Percentiles rank a stretch among this genome's conserved stretches.
Evolutionary conservation across 2,888 invertebrate species (phyloP).

Genomic region (Ophion ventricosus): DNA sequence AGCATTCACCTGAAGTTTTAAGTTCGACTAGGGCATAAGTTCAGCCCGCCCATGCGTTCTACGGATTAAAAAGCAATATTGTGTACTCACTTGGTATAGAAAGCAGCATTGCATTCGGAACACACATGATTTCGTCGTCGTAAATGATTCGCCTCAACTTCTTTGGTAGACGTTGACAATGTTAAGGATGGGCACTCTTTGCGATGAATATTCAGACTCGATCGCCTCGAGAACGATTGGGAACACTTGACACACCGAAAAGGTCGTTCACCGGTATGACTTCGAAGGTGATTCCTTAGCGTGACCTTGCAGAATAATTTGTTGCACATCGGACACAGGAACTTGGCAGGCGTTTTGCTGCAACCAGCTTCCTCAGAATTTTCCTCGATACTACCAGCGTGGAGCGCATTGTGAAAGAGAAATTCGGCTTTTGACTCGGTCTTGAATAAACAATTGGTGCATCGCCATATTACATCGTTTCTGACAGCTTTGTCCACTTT

Average conservation of each 20-base stretch:
- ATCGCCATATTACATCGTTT: conserved; percentile 83
- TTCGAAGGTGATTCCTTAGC: conserved; percentile 88
- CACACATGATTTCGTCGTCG: conserved; percentile 78
- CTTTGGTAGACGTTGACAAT: not conserved
- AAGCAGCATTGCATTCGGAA: conserved; percentile 79
- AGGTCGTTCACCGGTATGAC: conserved; percentile 90
- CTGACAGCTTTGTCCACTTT: conserved; percentile 37
- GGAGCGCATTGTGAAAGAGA: conserved; percentile 89
- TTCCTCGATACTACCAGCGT: conserved; percentile 83
- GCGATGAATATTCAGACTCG: conserved; percentile 87
- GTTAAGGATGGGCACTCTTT: conserved; percentile 79
- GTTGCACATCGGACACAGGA: conserved; percentile 88
- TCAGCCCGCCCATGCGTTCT: not conserved
- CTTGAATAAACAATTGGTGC: conserved; percentile 86
- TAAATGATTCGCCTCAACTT: conserved; percentile 19
- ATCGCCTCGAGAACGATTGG: conserved; percentile 87
- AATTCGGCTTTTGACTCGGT: conserved; percentile 89
- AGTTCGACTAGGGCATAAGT: no score
- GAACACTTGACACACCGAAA: conserved; percentile 87
- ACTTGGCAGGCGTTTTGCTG: conserved; percentile 83
- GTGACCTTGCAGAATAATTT: conserved; percentile 88
- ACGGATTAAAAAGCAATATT: not conserved
- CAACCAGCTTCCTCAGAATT: conserved; percentile 77
- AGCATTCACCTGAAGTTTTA: no score
- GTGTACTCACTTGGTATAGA: conserved; percentile 82